These are phyloP conservation scores for Hermetia illucens DNA, from an alignment of 1,140 invertebrate species.

Conservation along the genomic window DNA sequence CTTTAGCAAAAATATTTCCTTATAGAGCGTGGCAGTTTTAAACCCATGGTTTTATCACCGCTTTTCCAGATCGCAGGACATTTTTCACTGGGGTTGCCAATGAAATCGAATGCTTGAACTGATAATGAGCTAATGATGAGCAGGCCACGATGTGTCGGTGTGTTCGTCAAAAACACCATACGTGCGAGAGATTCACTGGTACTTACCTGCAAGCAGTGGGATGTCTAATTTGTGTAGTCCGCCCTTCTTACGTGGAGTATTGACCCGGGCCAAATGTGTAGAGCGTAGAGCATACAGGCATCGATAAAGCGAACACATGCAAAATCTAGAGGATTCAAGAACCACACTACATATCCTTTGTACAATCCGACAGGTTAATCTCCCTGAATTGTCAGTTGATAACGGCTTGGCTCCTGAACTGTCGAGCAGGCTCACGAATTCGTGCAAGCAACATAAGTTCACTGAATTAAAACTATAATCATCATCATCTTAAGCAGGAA, in stretches of 20 bases:
- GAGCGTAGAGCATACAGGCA: slow-evolving; percentile 84
- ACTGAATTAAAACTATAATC: no score
- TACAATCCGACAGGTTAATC: slow-evolving; percentile 73
- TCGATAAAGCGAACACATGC: slow-evolving; percentile 93
- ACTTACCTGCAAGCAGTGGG: slow-evolving; percentile 90
- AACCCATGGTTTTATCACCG: no score
- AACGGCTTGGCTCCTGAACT: slow-evolving; percentile 78
- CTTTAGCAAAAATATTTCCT: no score
- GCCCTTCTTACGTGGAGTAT: slow-evolving; percentile 85
- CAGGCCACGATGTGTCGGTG: slow-evolving; percentile 81
- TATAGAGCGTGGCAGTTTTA: no score
- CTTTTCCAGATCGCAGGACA: no score
- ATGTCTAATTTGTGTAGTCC: slow-evolving; percentile 94
- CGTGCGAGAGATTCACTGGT: slow-evolving; percentile 63
- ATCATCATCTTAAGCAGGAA: no score
- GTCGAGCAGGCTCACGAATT: slow-evolving; percentile 76
- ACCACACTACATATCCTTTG: slow-evolving; percentile 86
- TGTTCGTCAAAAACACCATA: slow-evolving; percentile 94
- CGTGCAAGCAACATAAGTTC: no score
- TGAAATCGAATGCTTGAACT: no score
- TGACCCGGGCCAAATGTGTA: slow-evolving; percentile 85
- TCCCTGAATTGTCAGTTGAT: slow-evolving; percentile 86
- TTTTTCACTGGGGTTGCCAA: no score
- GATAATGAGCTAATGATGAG: no score
- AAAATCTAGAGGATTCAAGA: slow-evolving; percentile 96